These are phyloP conservation scores for Promerops cafer DNA, from an alignment of 2,113 vertebrate species.

Conservation along the genomic window DNA sequence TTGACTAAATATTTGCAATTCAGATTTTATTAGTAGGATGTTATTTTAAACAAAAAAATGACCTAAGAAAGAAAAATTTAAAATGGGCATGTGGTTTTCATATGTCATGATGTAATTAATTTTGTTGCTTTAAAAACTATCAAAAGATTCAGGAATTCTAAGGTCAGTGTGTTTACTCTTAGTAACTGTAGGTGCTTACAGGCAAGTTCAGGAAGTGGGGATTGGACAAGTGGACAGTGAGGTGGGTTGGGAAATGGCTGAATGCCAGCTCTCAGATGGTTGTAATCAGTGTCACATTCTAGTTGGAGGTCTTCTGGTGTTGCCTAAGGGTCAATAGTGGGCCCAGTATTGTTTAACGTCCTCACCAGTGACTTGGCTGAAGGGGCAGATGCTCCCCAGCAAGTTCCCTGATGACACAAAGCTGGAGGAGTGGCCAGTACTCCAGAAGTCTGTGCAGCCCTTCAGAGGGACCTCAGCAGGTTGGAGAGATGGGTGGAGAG, in stretches of 20 bases:
- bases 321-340: neutral
- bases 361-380: neutral
- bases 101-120: neutral
- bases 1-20: neutral
- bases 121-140: neutral
- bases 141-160: neutral
- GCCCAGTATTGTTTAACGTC: neutral
- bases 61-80: neutral
- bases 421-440: neutral
- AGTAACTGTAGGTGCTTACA: neutral
- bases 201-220: neutral
- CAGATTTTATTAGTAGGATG: neutral
- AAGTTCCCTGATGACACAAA: neutral
- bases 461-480: neutral
- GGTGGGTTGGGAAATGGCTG: neutral
- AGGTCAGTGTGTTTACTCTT: neutral
- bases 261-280: neutral
- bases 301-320: neutral
- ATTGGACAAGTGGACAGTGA: neutral
- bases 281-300: neutral
- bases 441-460: neutral
- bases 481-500: neutral
- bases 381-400: neutral
- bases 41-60: neutral
- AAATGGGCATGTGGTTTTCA: neutral